phyloP scores from a whole-genome alignment of 1,140 invertebrate genomes.

The Bombus sibiricus region DNA sequence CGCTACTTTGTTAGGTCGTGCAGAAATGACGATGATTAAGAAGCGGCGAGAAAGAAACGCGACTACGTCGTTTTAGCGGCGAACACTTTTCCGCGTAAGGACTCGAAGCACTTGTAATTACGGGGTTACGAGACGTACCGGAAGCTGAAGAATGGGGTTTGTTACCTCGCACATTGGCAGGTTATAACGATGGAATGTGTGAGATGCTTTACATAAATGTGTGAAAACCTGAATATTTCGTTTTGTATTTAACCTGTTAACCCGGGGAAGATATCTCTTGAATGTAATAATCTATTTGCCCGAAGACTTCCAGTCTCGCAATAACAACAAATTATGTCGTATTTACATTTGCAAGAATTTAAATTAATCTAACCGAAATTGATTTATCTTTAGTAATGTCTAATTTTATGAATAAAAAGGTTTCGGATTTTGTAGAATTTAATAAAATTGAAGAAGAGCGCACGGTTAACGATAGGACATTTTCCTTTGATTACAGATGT shows the following conservation, averaged over 20 bases:
- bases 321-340: not conserved
- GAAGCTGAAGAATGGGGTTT: not conserved
- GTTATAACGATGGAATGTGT: not conserved
- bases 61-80: not conserved
- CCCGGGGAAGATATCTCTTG: not conserved
- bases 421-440: too few species aligned
- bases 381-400: too few species aligned
- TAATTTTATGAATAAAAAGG: too few species aligned
- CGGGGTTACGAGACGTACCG: not conserved
- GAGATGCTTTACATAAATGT: not conserved
- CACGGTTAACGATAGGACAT: not conserved
- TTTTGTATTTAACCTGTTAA: not conserved
- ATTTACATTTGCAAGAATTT: not conserved
- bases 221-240: not conserved
- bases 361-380: too few species aligned
- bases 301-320: not conserved
- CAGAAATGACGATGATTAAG: not conserved
- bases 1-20: not conserved
- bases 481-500: slow-evolving; percentile 76
- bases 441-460: too few species aligned
- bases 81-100: not conserved
- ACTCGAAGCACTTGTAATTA: slow-evolving; percentile 11
- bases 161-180: not conserved
- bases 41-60: not conserved
- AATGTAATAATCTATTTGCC: not conserved